phyloP scores from a whole-genome alignment of 2,113 vertebrate species.

The Tilapia sparmanii region DNA sequence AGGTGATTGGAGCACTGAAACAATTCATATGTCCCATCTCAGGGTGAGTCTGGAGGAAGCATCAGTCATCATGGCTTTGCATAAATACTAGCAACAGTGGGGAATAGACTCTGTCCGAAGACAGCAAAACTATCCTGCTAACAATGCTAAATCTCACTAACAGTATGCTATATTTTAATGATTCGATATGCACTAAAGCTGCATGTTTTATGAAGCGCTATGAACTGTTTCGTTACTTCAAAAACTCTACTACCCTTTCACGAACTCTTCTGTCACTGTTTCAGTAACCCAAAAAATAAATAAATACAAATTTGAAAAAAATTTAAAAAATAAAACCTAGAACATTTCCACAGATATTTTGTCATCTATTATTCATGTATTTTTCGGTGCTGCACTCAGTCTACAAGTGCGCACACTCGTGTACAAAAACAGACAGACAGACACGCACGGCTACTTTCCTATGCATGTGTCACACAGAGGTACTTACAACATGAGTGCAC shows the following conservation, averaged over 20 bases:
- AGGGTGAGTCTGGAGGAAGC: not conserved
- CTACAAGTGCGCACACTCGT: conserved; percentile 25
- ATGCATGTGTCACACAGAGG: conserved; percentile 44
- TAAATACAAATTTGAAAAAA: not conserved
- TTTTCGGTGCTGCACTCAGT: conserved; percentile 28
- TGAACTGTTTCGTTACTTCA: not conserved
- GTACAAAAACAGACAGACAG: conserved; percentile 30
- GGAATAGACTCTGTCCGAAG: not conserved
- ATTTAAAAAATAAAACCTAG: not conserved
- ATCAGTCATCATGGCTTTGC: not conserved
- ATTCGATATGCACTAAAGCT: not conserved
- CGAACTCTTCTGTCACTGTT: not conserved
- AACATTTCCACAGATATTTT: conserved; percentile 22
- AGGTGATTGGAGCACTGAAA: not conserved
- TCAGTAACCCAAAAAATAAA: not conserved
- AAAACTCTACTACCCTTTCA: not conserved
- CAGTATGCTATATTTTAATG: not conserved
- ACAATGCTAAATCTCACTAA: not conserved
- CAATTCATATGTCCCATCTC: not conserved
- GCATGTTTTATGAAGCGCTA: not conserved
- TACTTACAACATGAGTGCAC: conserved; percentile 40
- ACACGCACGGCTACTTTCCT: conserved; percentile 21
- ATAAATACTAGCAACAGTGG: not conserved
- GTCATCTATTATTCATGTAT: conserved; percentile 50
- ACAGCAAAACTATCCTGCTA: not conserved